Conservation (phyloP, 1,140 invertebrate species). For the Mya arenaria region DNA sequence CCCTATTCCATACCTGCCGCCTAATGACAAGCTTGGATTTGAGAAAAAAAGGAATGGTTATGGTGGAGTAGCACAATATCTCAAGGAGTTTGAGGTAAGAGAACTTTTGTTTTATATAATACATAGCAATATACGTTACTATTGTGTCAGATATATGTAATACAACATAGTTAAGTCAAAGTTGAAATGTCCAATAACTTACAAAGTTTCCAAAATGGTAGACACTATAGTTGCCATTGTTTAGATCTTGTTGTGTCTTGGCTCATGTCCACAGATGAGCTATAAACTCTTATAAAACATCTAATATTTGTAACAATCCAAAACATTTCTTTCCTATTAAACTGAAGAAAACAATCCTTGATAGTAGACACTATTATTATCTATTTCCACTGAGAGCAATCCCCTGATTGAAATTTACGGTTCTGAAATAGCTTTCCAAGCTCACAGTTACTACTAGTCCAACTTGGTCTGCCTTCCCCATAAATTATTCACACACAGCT, state of each 20-base stretch:
- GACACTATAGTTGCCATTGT: conserved; percentile 76
- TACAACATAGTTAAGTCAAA: neutral
- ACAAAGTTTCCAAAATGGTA: conserved; percentile 78
- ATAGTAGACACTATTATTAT: too few species aligned
- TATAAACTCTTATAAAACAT: too few species aligned
- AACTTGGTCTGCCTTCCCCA: conserved; percentile 29
- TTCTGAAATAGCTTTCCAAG: too few species aligned
- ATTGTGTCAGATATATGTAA: neutral
- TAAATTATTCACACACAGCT: conserved; percentile 70
- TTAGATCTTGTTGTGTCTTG: too few species aligned
- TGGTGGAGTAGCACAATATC: conserved; percentile 92
- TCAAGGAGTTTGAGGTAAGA: conserved; percentile 94
- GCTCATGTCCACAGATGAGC: too few species aligned
- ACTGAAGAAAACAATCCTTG: too few species aligned
- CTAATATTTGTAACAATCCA: too few species aligned
- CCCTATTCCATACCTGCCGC: conserved; percentile 96
- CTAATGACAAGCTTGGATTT: conserved; percentile 95
- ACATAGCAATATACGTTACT: neutral
- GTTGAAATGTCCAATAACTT: conserved; percentile 58
- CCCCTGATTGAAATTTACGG: too few species aligned
- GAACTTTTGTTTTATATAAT: neutral
- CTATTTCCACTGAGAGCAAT: too few species aligned
- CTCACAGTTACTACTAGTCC: too few species aligned
- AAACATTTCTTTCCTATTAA: too few species aligned
- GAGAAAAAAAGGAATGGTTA: conserved; percentile 97